A percentile compares a stretch with the other conserved stretches of the same genome.
These are phyloP conservation scores for Parascotia fuliginaria DNA, from an alignment of 2,888 invertebrate species.

Conservation along the genomic window DNA sequence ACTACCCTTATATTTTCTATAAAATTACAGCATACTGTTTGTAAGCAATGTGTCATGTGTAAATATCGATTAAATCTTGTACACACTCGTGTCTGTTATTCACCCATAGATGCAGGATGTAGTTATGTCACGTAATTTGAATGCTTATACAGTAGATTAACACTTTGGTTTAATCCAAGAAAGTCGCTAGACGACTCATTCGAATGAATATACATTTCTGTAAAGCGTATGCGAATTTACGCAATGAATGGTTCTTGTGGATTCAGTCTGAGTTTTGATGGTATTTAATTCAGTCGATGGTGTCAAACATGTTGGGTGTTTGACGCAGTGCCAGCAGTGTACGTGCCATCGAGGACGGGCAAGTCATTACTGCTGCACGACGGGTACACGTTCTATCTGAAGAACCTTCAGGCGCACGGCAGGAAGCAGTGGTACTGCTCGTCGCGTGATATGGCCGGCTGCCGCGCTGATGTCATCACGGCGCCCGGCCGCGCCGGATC, in stretches of 20 bases:
- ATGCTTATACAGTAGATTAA: slow-evolving; percentile 22
- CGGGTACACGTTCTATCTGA: slow-evolving; percentile 80
- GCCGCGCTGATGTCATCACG: slow-evolving; percentile 80
- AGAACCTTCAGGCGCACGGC: slow-evolving; percentile 79
- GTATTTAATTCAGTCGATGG: slow-evolving; percentile 29
- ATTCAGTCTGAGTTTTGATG: slow-evolving; percentile 33
- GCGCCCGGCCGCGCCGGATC: slow-evolving; percentile 63
- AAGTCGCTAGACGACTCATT: slow-evolving; percentile 18
- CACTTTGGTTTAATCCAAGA: slow-evolving; percentile 17
- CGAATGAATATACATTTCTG: slow-evolving; percentile 23
- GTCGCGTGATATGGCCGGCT: slow-evolving; percentile 80
- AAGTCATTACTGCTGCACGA: slow-evolving; percentile 79
- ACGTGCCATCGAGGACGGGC: slow-evolving; percentile 83
- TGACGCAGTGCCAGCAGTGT: slow-evolving; percentile 75
- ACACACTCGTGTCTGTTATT: slow-evolving; percentile 31
- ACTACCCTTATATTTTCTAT: slow-evolving; percentile 22
- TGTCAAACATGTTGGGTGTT: slow-evolving; percentile 42
- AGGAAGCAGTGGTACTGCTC: slow-evolving; percentile 84
- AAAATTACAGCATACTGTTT: slow-evolving; percentile 30
- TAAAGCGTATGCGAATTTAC: slow-evolving; percentile 16
- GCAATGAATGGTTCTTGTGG: slow-evolving; percentile 18
- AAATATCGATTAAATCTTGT: slow-evolving; percentile 33
- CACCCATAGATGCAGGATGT: slow-evolving; percentile 12
- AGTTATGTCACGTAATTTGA: slow-evolving; percentile 11
- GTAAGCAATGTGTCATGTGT: slow-evolving; percentile 16